Percentiles rank a stretch among this genome's conserved stretches.
Conservation (phyloP, 2,113 vertebrate species). For the Pelecanus crispus region DNA sequence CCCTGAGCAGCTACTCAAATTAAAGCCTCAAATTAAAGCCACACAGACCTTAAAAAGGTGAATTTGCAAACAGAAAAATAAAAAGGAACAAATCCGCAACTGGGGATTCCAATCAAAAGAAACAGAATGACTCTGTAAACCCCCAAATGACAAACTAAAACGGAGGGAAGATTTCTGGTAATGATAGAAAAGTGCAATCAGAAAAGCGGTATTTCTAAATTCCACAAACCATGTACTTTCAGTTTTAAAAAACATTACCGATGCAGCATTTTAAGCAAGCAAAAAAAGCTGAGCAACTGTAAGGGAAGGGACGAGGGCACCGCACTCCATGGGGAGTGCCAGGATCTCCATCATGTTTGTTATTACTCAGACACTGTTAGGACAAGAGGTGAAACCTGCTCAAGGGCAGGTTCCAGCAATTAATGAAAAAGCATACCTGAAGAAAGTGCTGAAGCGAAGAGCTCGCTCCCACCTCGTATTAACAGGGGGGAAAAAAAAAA, state of each 20-base stretch:
- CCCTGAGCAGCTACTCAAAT: too few species aligned
- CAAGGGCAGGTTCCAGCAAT: background rate
- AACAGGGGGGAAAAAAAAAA: background rate
- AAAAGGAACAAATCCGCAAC: background rate
- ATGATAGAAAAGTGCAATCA: background rate
- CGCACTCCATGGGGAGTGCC: rapidly evolving
- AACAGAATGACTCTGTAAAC: rapidly evolving
- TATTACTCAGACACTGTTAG: background rate
- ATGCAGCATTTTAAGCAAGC: background rate
- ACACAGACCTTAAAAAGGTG: background rate
- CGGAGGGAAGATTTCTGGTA: background rate
- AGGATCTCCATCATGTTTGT: background rate
- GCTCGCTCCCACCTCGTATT: background rate
- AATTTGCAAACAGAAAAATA: background rate
- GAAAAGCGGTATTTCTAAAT: background rate
- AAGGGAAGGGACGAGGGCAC: background rate
- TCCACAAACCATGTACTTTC: background rate
- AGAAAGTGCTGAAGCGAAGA: background rate
- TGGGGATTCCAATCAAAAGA: background rate
- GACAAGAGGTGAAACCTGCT: background rate
- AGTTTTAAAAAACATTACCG: background rate
- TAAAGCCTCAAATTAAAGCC: background rate
- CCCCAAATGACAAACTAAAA: rapidly evolving
- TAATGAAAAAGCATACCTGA: background rate
- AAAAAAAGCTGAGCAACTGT: background rate